These are phyloP conservation scores for Aphelenchoides besseyi DNA, from an alignment of 1,140 invertebrate species.

Conservation along the genomic window DNA sequence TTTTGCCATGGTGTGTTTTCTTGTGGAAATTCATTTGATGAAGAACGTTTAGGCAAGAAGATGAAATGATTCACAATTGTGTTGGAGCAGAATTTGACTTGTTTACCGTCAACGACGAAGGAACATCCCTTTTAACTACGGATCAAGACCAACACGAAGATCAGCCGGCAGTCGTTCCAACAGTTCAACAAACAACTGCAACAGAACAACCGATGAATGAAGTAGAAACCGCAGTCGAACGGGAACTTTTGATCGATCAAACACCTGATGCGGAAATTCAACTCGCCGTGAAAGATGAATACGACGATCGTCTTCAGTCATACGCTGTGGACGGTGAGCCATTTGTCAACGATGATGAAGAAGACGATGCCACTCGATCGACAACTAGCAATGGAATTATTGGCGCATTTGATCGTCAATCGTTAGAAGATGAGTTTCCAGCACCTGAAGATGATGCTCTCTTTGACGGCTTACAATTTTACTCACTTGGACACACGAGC, in stretches of 20 bases:
- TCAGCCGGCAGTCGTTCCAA: neutral
- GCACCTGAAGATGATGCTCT: neutral
- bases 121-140: neutral
- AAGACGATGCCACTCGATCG: neutral
- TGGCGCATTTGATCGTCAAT: neutral
- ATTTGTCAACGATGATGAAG: neutral
- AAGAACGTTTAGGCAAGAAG: constrained; percentile 25
- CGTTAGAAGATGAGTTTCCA: constrained; percentile 1
- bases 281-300: neutral
- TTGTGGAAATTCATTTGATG: neutral
- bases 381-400: neutral
- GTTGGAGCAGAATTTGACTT: constrained; percentile 26
- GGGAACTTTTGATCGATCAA: neutral
- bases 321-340: neutral
- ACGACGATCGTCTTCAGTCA: neutral
- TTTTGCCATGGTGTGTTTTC: constrained; percentile 35
- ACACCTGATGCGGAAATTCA: neutral
- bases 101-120: constrained; percentile 8
- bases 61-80: constrained; percentile 29
- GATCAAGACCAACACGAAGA: constrained; percentile 1
- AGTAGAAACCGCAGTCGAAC: constrained; percentile 11
- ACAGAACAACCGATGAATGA: neutral
- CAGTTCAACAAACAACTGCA: neutral
- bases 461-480: constrained; percentile 19
- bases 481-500: neutral